These are phyloP conservation scores for Pocota personata DNA, from an alignment of 2,888 invertebrate genomes.

Conservation along the genomic window DNA sequence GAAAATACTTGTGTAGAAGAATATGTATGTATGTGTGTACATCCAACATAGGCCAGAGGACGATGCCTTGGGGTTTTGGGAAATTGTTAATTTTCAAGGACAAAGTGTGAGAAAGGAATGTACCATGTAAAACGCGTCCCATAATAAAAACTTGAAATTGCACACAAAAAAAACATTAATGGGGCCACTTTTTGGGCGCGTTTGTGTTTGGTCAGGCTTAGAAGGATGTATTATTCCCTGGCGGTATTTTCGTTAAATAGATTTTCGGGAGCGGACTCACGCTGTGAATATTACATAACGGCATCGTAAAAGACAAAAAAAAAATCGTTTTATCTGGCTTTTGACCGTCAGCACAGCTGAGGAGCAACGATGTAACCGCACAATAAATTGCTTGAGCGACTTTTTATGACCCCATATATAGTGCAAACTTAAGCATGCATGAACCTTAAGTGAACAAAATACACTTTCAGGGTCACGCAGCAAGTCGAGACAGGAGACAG, in stretches of 20 bases:
- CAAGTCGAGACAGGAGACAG: not conserved
- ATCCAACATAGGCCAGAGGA: too few species aligned
- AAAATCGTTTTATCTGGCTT: slow-evolving; percentile 25
- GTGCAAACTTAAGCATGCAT: not conserved
- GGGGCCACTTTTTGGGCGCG: slow-evolving; percentile 7
- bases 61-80: not conserved
- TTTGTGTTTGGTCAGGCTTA: not conserved
- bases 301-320: slow-evolving; percentile 15
- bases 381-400: slow-evolving; percentile 15
- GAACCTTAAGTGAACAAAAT: not conserved
- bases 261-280: not conserved
- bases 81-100: slow-evolving; percentile 26
- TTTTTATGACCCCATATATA: slow-evolving; percentile 18
- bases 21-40: too few species aligned
- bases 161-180: slow-evolving; percentile 40
- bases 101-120: not conserved
- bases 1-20: too few species aligned
- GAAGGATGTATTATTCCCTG: slow-evolving; percentile 8
- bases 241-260: not conserved
- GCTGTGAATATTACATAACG: slow-evolving; percentile 15
- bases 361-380: not conserved
- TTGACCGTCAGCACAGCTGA: not conserved
- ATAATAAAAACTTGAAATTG: slow-evolving; percentile 48
- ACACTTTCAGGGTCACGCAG: not conserved
- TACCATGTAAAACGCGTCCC: slow-evolving; percentile 18